Percentiles rank a stretch among this genome's conserved stretches.
Evolutionary conservation across 2,797 vertebrate genomes (phyloP).

Genomic region (Gadopsis bispinosus): DNA sequence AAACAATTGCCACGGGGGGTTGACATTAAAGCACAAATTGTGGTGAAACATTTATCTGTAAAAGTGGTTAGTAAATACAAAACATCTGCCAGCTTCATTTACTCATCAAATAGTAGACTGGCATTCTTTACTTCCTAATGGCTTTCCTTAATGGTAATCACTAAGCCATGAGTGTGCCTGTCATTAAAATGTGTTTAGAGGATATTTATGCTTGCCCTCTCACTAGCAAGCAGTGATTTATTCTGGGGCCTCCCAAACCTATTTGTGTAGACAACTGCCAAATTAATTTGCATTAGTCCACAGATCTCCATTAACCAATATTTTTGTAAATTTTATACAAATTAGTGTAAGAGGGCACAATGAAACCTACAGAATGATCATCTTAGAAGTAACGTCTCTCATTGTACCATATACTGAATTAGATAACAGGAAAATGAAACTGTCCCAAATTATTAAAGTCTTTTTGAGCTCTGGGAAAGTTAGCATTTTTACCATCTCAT

Average conservation of each 20-base stretch:
- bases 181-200: constrained; percentile 78
- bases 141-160: constrained; percentile 66
- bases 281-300: constrained; percentile 48
- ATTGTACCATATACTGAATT: constrained; percentile 23
- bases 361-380: neutral
- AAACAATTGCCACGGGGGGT: constrained; percentile 50
- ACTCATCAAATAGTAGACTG: constrained; percentile 62
- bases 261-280: constrained; percentile 56
- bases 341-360: neutral
- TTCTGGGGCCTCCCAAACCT: constrained; percentile 27
- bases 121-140: constrained; percentile 68
- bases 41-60: constrained; percentile 57
- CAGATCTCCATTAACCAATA: constrained; percentile 25
- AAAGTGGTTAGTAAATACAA: constrained; percentile 60
- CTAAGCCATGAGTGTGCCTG: constrained; percentile 59
- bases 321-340: neutral
- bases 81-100: constrained; percentile 71
- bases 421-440: constrained; percentile 28
- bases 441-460: neutral
- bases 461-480: constrained; percentile 19
- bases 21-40: constrained; percentile 56
- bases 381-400: neutral
- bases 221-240: constrained; percentile 55
- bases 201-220: constrained; percentile 69
- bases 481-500: constrained; percentile 24